These are phyloP conservation scores for Drosophila watanabei DNA, from an alignment of 1,140 invertebrate genomes.

Conservation along the genomic window DNA sequence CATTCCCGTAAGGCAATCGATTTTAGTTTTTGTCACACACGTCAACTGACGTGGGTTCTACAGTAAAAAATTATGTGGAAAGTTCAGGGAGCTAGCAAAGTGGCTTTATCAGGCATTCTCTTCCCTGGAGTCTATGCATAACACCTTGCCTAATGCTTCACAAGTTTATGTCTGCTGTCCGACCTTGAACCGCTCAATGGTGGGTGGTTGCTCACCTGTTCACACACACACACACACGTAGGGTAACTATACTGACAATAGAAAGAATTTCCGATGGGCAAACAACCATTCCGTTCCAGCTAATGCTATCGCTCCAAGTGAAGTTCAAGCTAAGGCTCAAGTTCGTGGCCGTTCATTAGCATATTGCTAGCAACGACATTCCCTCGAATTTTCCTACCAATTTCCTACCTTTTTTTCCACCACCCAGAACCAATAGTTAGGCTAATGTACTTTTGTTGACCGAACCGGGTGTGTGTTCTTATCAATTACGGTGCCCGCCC, in stretches of 20 bases:
- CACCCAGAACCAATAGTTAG: constrained; percentile 50
- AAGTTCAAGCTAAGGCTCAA: constrained; percentile 61
- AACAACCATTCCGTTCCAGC: constrained; percentile 35
- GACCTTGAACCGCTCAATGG: constrained; percentile 69
- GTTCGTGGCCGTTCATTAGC: constrained; percentile 81
- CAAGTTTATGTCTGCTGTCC: constrained; percentile 30
- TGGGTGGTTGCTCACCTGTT: constrained; percentile 65
- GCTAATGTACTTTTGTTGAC: constrained; percentile 67
- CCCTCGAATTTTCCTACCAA: constrained; percentile 3
- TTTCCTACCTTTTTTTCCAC: constrained; percentile 1
- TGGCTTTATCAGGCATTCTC: constrained; percentile 43
- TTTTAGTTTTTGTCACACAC: constrained; percentile 56
- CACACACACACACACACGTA: constrained; percentile 25
- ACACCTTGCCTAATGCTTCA: constrained; percentile 21
- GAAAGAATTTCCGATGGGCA: constrained; percentile 58
- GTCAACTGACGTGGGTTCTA: constrained; percentile 11
- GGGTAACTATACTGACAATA: constrained; percentile 39
- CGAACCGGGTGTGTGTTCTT: constrained; percentile 62
- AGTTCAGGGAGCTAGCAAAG: constrained; percentile 1
- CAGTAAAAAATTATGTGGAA: constrained; percentile 14
- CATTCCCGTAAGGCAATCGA: constrained; percentile 66
- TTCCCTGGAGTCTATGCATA: constrained; percentile 21
- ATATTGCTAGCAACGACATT: constrained; percentile 57
- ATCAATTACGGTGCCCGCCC: constrained; percentile 59
- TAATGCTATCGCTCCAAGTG: constrained; percentile 53